Base-by-base conservation (phyloP, 2,797 vertebrate species). In the Phaenicophaeus curvirostris region DNA sequence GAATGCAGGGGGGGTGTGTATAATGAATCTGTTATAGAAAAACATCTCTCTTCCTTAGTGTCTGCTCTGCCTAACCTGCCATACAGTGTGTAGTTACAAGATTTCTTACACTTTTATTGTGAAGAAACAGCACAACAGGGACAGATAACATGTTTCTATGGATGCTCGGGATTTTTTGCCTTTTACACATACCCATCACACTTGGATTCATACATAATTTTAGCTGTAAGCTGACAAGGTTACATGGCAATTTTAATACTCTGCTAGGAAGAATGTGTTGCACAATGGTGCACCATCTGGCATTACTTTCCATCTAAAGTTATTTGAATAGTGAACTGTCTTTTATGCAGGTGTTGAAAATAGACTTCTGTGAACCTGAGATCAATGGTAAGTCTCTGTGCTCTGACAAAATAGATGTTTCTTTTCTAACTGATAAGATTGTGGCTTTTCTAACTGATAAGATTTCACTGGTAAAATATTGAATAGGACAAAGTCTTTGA, bases 341-440 rank as follows among this genome's bases (percentile, higher is more conserved):
- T 63, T 68, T 66, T 90, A 90, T 77, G 7, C 78, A 84, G 87
- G 81, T 92, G 85, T 94, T 93, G 76, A 55, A 80, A 86, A 90
- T 37, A 80, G 72, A 39, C 51, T 85, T 53, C 59, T 27, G 7
- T 48, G 66, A 73, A 82, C 62, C 46, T 3, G 14, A 63, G 71
- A 68, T 82, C n/a, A 9, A 13, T 31, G 59, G 30, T 44, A 53
- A 76, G 67, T 59, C 74, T 15, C 57, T 0, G 0, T 63, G 65
- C n/a, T 87, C 69, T 79, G 44, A 42, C 11, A 5, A 51, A 66
- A 25, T 25, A 54, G 11, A 67, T 33, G 31, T 31, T 88, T 86
- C n/a, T 78, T 53, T 73, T 63, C 48, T 62, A 25, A 75, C 67
- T 53, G 59, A 35, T 75, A 63, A 33, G 35, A 46, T 81, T 76